Evolutionary conservation across 1,140 invertebrate species (phyloP), one percentile per base, ranked within the genome.

Genomic region (Anoplolepis gracilipes): DNA sequence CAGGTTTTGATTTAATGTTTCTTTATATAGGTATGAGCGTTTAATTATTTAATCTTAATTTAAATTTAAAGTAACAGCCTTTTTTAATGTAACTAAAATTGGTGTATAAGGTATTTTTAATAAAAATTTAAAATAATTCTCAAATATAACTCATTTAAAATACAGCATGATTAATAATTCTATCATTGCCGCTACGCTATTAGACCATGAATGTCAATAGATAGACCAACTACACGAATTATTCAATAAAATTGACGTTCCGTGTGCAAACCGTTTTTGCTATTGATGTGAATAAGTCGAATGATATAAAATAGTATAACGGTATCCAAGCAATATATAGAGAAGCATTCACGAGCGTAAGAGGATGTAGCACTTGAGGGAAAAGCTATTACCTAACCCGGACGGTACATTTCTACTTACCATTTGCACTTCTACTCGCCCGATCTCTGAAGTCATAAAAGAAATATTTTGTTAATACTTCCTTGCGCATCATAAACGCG

Each of bases 401-500:
- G 49, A 81, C 65, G 77, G 19, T 72, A 33, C 39, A 59, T 59
- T 73, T 85, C 33, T 25, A 42, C 46, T 78, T 39, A 22, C 49
- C 62, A 55, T 77, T 85, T 81, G 84, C 84, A 69, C 85, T 86
- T 86, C 25, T 72, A 57, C 36, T 42, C 30, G 33, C 42, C 65
- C 69, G 84, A 82, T 86, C 70, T 79, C 62, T 70, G 19, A 16
- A 73, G 65, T 70, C 55, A 61, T 87, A 82, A 70, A 64, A 53
- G 79, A 70, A 76, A 86, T 86, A 86, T 81, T 87, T 87, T 82
- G 53, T 84, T 87, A 88, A 88, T 90, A 76, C 55, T 61, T 84
- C 69, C 53, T n/a, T 25, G 30, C 55, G 79, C 62, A 77, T 82
- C 65, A 69, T 82, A 81, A 85, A 85, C 57, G 65, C 57, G 77